phyloP scores from a whole-genome alignment of 2,797 vertebrate genomes.

The Prunella strophiata region DNA sequence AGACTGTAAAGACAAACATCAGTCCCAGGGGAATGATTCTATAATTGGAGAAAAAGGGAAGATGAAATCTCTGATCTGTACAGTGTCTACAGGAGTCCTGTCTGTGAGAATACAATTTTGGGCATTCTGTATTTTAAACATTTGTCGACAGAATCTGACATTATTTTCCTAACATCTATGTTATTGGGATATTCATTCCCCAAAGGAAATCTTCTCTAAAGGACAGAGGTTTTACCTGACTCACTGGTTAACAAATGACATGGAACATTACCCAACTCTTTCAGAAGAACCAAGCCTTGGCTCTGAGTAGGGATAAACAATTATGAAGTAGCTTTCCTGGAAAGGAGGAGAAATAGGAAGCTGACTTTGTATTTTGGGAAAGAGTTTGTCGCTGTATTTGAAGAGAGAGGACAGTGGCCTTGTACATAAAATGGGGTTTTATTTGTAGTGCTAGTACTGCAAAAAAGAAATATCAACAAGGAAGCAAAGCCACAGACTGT shows the following conservation, averaged over 20 bases:
- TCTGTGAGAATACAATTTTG: neutral
- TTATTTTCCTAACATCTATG: neutral
- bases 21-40: neutral
- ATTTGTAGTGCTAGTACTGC: neutral
- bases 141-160: neutral
- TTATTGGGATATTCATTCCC: neutral
- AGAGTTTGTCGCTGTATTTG: neutral
- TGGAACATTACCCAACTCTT: neutral
- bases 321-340: neutral
- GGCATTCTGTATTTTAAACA: neutral
- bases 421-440: neutral
- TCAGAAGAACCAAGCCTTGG: neutral
- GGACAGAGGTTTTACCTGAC: neutral
- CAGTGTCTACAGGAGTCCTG: neutral
- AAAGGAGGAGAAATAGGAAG: neutral
- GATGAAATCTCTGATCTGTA: neutral
- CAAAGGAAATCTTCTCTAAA: neutral
- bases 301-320: neutral
- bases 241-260: neutral
- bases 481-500: constrained; percentile 26
- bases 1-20: neutral
- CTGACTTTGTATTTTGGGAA: neutral
- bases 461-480: constrained; percentile 16
- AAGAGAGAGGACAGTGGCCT: neutral
- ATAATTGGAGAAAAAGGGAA: neutral